Evolutionary conservation across 1,140 invertebrate species (phyloP), one percentile per base, ranked within the genome.

Genomic region (Bombus soroeensis): DNA sequence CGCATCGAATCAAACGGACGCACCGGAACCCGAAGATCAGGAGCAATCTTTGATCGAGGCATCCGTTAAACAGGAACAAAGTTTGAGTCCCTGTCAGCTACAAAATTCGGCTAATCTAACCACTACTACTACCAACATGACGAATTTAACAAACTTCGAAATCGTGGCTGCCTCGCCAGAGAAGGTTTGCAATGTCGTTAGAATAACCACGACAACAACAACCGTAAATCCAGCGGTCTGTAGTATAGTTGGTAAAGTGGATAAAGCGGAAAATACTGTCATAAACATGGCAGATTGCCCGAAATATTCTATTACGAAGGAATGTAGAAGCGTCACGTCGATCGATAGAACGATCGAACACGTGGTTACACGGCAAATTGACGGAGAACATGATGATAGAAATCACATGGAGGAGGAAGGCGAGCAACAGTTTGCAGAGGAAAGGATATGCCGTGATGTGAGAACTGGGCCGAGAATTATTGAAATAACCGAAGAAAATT

Each of bases 1-100:
- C 89, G 97, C 97, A 0, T 97, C 97, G 32, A 98, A 98, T 92
- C 97, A 98, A 94, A 98, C 97, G 0, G 97, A 98, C 86, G 96
- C 96, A 3, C 96, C 96, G 34, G 87, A 91, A 3, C 92, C 93
- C 12, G 95, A 95, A 8, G 95, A 96, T 10, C 89, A 83, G 13
- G 83, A 89, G 1, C 57, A 87, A 9, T 81, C 87, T 1, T 62
- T 87, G 5, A 64, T 85, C 25, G 91, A 93, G 39, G 66, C 89
- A 3, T 88, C 87, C 85, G 92, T 95, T 13, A 95, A 94, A n/a
- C 94, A 94, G 66, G 94, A 94, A 22, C 94, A 94, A 68, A 92
- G 86, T 37, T 66, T 92, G 18, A 93, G 87, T n/a, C 92, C 94
- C 0, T 94, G 93, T 57, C 93, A 94, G 39, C 78, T 93, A 37